Base-by-base conservation (phyloP, 1,140 invertebrate genomes). In the Lepidurus packardi region DNA sequence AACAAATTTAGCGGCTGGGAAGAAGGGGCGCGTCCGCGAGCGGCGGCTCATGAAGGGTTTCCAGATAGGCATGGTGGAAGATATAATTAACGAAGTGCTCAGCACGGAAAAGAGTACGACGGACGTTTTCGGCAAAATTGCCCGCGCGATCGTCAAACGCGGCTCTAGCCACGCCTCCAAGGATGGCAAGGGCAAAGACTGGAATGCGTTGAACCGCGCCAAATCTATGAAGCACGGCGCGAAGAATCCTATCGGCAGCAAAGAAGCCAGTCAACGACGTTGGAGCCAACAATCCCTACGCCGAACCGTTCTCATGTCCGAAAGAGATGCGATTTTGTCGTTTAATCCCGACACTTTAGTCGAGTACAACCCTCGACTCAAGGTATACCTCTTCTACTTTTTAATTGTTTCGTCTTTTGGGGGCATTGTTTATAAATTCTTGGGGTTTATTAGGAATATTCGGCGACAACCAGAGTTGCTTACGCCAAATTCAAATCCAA, bases 21-120 rank as follows among this genome's bases (percentile, higher is more conserved):
- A 93, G 82, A 94, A 94, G 84, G 92, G 92, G 5, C 90, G 92
- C 82, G 90, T 93, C 0, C 93, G 93, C 92, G 93, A 95, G 82
- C 87, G 93, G 43, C 87, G 91, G 0, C 85, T 95, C 43, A 93
- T 95, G 90, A 93, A 93, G 84, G 92, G 93, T 83, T 95, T 95
- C 86, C 92, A 93, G 82, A 95, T 95, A 79, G 93, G 93, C 8
- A 90, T 94, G 75, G 92, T 95, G 1, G 93, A 94, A 84, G 91
- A 91, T 11, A 89, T 93, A n/a, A 89, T 93, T 13, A 90, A 89
- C 78, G 90, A 91, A 77, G 91, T 90, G 9, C 89, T 91, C 44
- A 87, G 89, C 4, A 89, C 91, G 73, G 79, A 82, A 8, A 90
- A 89, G 79, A 73, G 76, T 10, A 88, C 91, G 0, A 91, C 91